Base-by-base conservation (phyloP, 2,113 vertebrate genomes). In the Sakesphorus luctuosus region DNA sequence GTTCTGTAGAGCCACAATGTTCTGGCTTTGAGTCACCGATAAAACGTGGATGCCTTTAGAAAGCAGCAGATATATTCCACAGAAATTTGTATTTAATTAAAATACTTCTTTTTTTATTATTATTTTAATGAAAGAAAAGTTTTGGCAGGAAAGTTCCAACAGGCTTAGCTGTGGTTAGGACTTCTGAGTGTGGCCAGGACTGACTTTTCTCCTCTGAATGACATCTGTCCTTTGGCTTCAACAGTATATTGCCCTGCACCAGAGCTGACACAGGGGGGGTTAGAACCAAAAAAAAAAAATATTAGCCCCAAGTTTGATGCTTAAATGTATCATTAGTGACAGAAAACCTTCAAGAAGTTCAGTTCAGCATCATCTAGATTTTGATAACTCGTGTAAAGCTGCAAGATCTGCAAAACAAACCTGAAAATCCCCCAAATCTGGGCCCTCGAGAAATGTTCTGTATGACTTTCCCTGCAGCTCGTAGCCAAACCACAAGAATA, bases 21-120 rank as follows among this genome's bases (percentile, higher is more conserved):
- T 67, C 91, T 84, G 89, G 86, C 80, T 92, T 74, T 38, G 50
- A 77, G 65, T 71, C 71, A 53, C 76, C 0, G 17, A 82, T 84
- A 63, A 74, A 86, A 77, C 15, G 10, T 6, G 47, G 84, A 73
- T 28, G 44, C 75, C 56, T 77, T 74, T n/a, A 73, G 83, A 74
- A 81, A 89, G 66, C 11, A 77, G 63, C 47, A 90, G 68, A 94
- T 71, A 59, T 40, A 80, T 78, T 88, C 90, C 90, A 68, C 65
- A 77, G 76, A 93, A 92, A 90, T 44, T 88, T 71, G 33, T 80
- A 74, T 90, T 74, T 85, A 35, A 88, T 86, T 90, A 73, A 67
- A 96, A 95, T 61, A 16, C 26, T 31, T 72, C 3, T 78, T 66
- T 18, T 17, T 8, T 24, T 23, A 18, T 10, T 17, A 4, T 1